These are phyloP conservation scores for zebrafish (Danio rerio) DNA, from an alignment of 2,113 vertebrate genomes.

Conservation along the genomic window DNA sequence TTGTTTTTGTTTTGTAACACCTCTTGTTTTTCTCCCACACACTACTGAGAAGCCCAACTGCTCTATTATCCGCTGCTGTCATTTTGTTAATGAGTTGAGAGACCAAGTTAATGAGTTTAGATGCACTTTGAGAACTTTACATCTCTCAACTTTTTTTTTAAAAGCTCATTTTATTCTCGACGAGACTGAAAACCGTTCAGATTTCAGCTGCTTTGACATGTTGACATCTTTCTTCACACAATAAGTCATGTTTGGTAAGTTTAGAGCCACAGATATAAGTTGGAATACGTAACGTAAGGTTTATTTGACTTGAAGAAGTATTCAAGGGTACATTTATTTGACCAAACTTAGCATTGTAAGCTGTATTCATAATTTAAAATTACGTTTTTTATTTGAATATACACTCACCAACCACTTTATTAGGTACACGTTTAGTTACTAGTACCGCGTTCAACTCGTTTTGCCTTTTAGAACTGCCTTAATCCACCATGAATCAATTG, in stretches of 20 bases:
- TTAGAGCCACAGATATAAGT: background rate
- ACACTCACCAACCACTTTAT: too few relatives aligned
- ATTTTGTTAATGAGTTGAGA: conserved; percentile 18
- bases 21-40: background rate
- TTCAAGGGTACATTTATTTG: too few relatives aligned
- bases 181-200: background rate
- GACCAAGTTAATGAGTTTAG: background rate
- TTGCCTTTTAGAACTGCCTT: too few relatives aligned
- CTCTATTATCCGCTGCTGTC: background rate
- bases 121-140: conserved; percentile 13
- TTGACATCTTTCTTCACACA: background rate
- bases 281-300: background rate
- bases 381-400: too few relatives aligned
- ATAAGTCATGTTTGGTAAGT: background rate
- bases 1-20: background rate
- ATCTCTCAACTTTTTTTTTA: background rate
- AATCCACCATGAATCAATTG: too few relatives aligned
- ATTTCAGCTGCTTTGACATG: background rate
- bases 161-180: background rate
- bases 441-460: too few relatives aligned
- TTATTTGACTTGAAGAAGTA: background rate
- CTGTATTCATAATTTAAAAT: too few relatives aligned
- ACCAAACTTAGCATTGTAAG: too few relatives aligned
- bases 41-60: conserved; percentile 2
- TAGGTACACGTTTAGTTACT: too few relatives aligned